These are phyloP conservation scores for Oxyscelio sp. DNA, from an alignment of 2,888 invertebrate genomes.

Conservation along the genomic window DNA sequence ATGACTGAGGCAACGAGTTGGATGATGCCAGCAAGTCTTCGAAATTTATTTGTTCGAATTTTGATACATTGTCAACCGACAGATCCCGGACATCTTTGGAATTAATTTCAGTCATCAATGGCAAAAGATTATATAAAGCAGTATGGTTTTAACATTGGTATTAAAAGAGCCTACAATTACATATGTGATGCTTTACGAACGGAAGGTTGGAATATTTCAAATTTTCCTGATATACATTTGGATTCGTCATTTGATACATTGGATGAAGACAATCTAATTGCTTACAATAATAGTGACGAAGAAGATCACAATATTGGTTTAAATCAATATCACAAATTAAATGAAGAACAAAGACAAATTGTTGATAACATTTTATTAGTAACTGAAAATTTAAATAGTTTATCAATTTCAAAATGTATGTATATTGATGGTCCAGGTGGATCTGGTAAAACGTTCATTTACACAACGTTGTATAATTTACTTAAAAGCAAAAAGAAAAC, in stretches of 20 bases:
- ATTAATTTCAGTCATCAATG: conserved; percentile 40
- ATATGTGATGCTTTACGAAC: background rate
- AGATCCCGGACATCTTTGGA: too few species aligned
- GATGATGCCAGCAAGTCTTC: too few species aligned
- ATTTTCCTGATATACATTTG: conserved; percentile 16
- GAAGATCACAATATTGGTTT: conserved; percentile 14
- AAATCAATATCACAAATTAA: conserved; percentile 25
- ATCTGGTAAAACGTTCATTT: too few species aligned
- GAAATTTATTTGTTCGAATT: too few species aligned
- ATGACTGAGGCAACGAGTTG: too few species aligned
- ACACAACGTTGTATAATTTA: conserved; percentile 49
- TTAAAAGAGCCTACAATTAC: background rate
- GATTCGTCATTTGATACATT: background rate
- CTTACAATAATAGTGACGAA: background rate
- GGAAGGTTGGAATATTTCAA: conserved; percentile 22
- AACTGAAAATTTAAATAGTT: conserved; percentile 8
- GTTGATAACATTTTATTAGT: conserved; percentile 48
- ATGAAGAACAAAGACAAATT: conserved; percentile 65
- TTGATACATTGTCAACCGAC: too few species aligned
- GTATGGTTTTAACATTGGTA: conserved; percentile 4
- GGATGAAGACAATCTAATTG: background rate
- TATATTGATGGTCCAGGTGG: too few species aligned
- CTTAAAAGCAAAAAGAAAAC: conserved; percentile 26
- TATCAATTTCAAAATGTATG: conserved; percentile 2
- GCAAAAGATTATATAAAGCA: conserved; percentile 26